Evolutionary conservation across 2,888 invertebrate genomes (phyloP).

Genomic region (Xylophagus ater): DNA sequence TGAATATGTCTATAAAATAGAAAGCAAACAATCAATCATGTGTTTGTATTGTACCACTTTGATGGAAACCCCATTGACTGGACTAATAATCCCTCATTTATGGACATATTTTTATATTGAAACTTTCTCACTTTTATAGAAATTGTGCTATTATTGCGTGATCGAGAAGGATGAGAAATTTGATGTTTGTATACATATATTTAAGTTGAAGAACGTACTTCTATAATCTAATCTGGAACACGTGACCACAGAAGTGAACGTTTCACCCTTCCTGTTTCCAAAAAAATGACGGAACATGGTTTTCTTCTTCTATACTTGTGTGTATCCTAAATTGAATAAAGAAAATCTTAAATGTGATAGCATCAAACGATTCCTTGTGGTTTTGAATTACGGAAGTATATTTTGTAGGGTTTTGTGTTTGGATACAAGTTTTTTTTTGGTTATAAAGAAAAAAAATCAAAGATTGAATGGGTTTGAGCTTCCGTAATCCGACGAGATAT

Average conservation of each 20-base stretch:
- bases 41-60: slow-evolving; percentile 5
- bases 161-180: slow-evolving; percentile 3
- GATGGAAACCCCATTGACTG: background rate
- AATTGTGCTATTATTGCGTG: too few species aligned
- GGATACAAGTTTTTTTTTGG: slow-evolving; percentile 9
- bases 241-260: slow-evolving; percentile 31
- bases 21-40: slow-evolving; percentile 15
- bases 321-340: background rate
- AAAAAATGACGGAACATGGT: too few species aligned
- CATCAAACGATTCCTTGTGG: slow-evolving; percentile 5
- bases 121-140: too few species aligned
- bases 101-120: slow-evolving; percentile 8
- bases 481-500: too few species aligned
- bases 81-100: slow-evolving; percentile 18
- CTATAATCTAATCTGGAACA: slow-evolving; percentile 24
- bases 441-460: slow-evolving; percentile 11
- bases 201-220: slow-evolving; percentile 12
- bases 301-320: background rate
- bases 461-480: slow-evolving; percentile 11
- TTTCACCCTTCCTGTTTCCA: slow-evolving; percentile 6
- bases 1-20: slow-evolving; percentile 7
- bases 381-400: slow-evolving; percentile 10
- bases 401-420: slow-evolving; percentile 9
- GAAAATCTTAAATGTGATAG: slow-evolving; percentile 1
- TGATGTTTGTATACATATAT: slow-evolving; percentile 12